A percentile compares a stretch with the other conserved stretches of the same genome.
Conservation (phyloP, 2,113 vertebrate genomes). For the Lethenteron reissneri region DNA sequence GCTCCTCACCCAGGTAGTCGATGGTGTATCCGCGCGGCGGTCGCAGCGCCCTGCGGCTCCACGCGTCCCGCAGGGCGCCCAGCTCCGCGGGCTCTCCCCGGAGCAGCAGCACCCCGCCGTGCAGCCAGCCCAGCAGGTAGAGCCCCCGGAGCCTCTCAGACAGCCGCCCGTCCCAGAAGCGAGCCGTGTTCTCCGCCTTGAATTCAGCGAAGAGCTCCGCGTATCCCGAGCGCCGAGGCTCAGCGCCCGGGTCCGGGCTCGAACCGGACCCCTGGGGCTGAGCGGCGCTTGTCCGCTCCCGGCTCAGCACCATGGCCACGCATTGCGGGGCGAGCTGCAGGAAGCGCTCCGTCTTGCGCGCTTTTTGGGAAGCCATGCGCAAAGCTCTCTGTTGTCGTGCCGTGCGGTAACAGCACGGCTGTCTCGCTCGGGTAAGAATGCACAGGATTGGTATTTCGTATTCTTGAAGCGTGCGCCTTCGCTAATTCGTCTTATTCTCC, state of each 20-base stretch:
- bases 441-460: too few species aligned
- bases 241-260: conserved; percentile 16
- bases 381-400: too few species aligned
- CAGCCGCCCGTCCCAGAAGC: conserved; percentile 68
- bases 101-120: conserved; percentile 78
- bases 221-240: conserved; percentile 61
- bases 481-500: too few species aligned
- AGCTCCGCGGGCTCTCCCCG: conserved; percentile 82
- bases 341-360: conserved; percentile 29
- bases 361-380: too few species aligned
- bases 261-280: background rate
- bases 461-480: too few species aligned
- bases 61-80: conserved; percentile 69
- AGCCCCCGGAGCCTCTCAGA: conserved; percentile 66
- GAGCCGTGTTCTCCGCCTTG: conserved; percentile 71
- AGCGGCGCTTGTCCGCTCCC: conserved; percentile 17
- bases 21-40: conserved; percentile 72
- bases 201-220: conserved; percentile 78
- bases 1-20: conserved; percentile 58
- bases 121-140: conserved; percentile 89
- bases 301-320: conserved; percentile 59
- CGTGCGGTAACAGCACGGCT: too few species aligned
- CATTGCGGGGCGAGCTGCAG: conserved; percentile 80
- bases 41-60: conserved; percentile 61
- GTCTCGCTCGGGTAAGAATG: too few species aligned